A percentile compares a stretch with the other conserved stretches of the same genome.
These are phyloP conservation scores for Halcyon malimbica DNA, from an alignment of 2,113 vertebrate genomes.

Conservation along the genomic window DNA sequence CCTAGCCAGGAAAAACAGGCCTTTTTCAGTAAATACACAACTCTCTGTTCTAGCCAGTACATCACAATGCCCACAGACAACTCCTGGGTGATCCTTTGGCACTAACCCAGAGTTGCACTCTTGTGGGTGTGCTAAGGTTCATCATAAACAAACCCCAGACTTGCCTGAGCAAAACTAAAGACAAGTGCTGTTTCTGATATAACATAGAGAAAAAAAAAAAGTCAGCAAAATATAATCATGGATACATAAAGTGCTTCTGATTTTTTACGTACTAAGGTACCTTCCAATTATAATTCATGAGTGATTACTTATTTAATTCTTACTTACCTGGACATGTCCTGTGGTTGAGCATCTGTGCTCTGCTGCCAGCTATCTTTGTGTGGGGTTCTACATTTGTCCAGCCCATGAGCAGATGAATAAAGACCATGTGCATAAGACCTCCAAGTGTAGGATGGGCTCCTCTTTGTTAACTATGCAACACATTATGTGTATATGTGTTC, in stretches of 20 bases:
- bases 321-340: neutral
- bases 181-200: neutral
- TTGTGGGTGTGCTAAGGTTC: neutral
- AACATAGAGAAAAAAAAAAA: neutral
- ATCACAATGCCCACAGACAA: constrained; percentile 16
- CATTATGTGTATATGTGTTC: neutral
- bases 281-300: neutral
- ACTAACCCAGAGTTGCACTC: constrained; percentile 15
- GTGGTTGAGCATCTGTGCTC: neutral
- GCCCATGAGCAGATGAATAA: neutral
- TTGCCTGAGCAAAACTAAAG: neutral
- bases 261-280: neutral
- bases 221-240: neutral
- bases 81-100: constrained; percentile 4
- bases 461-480: neutral
- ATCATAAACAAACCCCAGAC: constrained; percentile 11
- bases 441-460: neutral
- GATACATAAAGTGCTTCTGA: neutral
- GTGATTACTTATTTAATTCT: neutral
- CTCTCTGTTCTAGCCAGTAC: neutral
- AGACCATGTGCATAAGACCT: neutral
- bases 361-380: neutral
- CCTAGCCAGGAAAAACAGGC: neutral
- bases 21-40: neutral
- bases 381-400: neutral